Percentiles rank a stretch among this genome's conserved stretches.
phyloP scores from a whole-genome alignment of 2,113 vertebrate species.

The Toxotes chatareus region DNA sequence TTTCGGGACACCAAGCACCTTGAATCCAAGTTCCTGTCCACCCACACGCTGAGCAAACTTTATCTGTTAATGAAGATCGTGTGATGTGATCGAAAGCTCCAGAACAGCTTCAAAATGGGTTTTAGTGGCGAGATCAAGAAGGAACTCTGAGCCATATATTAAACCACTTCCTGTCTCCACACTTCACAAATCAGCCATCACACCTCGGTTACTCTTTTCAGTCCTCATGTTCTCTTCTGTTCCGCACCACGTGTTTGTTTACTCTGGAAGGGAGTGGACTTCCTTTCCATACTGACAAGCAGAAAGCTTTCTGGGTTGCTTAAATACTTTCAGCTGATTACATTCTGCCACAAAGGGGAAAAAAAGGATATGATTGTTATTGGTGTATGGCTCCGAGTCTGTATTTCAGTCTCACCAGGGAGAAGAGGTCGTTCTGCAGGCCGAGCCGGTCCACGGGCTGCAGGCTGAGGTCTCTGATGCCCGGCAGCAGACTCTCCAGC shows the following conservation, averaged over 20 bases:
- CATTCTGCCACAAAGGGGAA: not conserved
- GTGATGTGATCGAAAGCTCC: too few relatives aligned
- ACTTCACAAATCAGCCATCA: not conserved
- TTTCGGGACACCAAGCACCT: too few relatives aligned
- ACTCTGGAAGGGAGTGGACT: not conserved
- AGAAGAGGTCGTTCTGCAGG: constrained; percentile 98
- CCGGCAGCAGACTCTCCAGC: constrained; percentile 93
- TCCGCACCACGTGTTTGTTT: not conserved
- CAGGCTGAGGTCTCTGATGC: constrained; percentile 92
- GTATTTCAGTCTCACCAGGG: constrained; percentile 86
- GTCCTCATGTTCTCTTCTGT: not conserved
- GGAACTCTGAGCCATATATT: not conserved
- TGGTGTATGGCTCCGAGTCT: not conserved
- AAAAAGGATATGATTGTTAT: not conserved
- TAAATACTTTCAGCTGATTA: not conserved
- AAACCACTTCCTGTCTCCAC: not conserved
- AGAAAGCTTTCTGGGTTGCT: not conserved
- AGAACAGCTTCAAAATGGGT: too few relatives aligned
- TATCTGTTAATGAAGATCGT: too few relatives aligned
- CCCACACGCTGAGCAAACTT: too few relatives aligned
- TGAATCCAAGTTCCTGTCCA: too few relatives aligned
- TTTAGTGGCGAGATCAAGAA: too few relatives aligned
- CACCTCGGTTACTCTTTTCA: not conserved
- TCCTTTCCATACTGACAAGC: not conserved
- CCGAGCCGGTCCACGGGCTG: constrained; percentile 96